Evolutionary conservation across 2,113 vertebrate species (phyloP), one percentile per base, ranked within the genome.

Genomic region (Brachypteracias leptosomus): DNA sequence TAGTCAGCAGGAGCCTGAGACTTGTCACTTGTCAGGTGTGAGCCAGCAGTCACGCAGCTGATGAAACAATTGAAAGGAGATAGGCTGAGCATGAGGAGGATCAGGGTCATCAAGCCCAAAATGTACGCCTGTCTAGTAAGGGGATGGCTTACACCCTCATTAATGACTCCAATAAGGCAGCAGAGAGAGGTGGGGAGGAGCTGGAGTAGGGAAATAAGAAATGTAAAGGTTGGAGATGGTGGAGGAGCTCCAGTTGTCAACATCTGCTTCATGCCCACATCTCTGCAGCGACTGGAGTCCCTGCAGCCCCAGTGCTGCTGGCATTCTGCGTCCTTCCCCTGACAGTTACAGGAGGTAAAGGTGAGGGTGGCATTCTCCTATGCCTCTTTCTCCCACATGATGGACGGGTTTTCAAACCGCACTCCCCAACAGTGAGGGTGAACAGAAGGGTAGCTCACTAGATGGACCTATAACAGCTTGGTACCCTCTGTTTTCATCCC

Each of bases 11-110:
- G 99, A 99, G 98, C 98, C 98, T 98, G 98, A 98, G 98, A 97
- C 98, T 98, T 98, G 99, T 99, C 99, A 98, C 98, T 98, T 98
- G 98, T 99, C 98, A 99, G 99, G 98, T 98, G 98, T 98, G 98
- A 98, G 98, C 98, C 96, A 88, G 98, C 98, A 97, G 98, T 95
- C 97, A 94, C 96, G 87, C 92, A 89, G 97, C 98, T 98, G 99
- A 99, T 98, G 99, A 98, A 98, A 99, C 98, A 98, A 99, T 99
- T 98, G 98, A 97, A 98, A 97, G 98, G 98, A 98, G 97, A 98
- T 96, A 97, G 97, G 94, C 97, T 96, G 98, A 97, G 97, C 83
- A 75, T 77, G 96, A 96, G 95, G 97, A 97, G 93, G 97, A 97
- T 98, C 98, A 98, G 98, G 98, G 98, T 98, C 98, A 98, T 98